A percentile compares a stretch with the other conserved stretches of the same genome.
These are phyloP conservation scores for Pseudois nayaur DNA, from an alignment of 2,113 vertebrate species.

Conservation along the genomic window DNA sequence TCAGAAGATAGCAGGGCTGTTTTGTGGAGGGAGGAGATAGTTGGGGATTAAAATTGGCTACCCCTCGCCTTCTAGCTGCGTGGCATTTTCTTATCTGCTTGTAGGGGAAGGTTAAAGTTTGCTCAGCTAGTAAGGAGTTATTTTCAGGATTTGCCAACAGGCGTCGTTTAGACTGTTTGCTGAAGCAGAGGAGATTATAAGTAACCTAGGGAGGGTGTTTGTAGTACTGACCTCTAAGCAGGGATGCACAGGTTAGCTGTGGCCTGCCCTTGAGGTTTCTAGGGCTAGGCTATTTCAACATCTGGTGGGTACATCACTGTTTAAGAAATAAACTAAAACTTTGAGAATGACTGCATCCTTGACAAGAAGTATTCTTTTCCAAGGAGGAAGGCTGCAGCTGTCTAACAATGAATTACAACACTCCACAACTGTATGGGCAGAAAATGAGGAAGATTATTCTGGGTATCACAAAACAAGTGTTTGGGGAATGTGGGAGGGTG, in stretches of 20 bases:
- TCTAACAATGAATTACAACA: constrained; percentile 60
- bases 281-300: constrained; percentile 6
- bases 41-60: constrained; percentile 38
- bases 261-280: constrained; percentile 24
- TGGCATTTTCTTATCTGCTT: constrained; percentile 47
- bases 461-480: constrained; percentile 49
- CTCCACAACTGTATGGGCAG: constrained; percentile 56
- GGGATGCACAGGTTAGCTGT: not conserved
- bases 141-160: constrained; percentile 49
- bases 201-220: not conserved
- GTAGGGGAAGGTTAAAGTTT: constrained; percentile 46
- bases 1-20: constrained; percentile 24
- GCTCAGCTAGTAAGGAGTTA: constrained; percentile 14
- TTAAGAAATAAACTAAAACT: constrained; percentile 54
- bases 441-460: constrained; percentile 69
- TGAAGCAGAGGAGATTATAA: constrained; percentile 44
- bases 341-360: constrained; percentile 60
- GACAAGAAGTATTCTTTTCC: constrained; percentile 52
- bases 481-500: not conserved
- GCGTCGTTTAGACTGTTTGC: constrained; percentile 16
- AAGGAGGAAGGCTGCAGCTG: constrained; percentile 50
- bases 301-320: not conserved
- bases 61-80: not conserved
- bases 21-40: constrained; percentile 35
- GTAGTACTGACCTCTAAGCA: not conserved